Evolutionary conservation across 2,797 vertebrate species (phyloP).

Genomic region (Babyrousa celebensis): DNA sequence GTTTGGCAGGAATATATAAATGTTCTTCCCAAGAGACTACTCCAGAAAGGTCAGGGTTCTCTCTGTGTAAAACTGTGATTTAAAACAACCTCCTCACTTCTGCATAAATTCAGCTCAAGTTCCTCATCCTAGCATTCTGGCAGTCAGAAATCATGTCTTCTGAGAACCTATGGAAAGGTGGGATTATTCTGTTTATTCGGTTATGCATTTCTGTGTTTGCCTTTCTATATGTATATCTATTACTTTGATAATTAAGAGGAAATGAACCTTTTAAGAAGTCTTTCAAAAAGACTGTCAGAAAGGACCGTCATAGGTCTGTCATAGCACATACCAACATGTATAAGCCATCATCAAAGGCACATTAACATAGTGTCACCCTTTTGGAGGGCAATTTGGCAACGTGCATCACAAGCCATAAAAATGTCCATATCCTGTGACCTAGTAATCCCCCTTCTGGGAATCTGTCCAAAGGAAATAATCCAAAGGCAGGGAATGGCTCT

Average conservation of each 20-base stretch:
- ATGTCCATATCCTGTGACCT: slow-evolving; percentile 77
- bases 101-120: neutral
- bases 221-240: neutral
- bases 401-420: slow-evolving; percentile 66
- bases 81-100: neutral
- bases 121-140: neutral
- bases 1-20: neutral
- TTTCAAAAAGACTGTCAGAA: neutral
- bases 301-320: neutral
- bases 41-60: neutral
- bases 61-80: neutral
- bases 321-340: neutral
- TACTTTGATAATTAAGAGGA: slow-evolving; percentile 28
- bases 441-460: slow-evolving; percentile 78
- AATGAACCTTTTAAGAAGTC: slow-evolving; percentile 10
- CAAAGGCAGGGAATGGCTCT: neutral
- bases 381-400: slow-evolving; percentile 69
- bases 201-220: neutral
- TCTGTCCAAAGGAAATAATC: slow-evolving; percentile 77
- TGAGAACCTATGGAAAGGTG: neutral
- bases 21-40: neutral
- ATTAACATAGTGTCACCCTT: slow-evolving; percentile 33
- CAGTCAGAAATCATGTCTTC: neutral
- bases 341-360: slow-evolving; percentile 30
- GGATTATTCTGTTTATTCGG: neutral